A percentile compares a stretch with the other conserved stretches of the same genome.
Conservation (phyloP, 2,888 invertebrate species). For the Zeuzera pyrina region DNA sequence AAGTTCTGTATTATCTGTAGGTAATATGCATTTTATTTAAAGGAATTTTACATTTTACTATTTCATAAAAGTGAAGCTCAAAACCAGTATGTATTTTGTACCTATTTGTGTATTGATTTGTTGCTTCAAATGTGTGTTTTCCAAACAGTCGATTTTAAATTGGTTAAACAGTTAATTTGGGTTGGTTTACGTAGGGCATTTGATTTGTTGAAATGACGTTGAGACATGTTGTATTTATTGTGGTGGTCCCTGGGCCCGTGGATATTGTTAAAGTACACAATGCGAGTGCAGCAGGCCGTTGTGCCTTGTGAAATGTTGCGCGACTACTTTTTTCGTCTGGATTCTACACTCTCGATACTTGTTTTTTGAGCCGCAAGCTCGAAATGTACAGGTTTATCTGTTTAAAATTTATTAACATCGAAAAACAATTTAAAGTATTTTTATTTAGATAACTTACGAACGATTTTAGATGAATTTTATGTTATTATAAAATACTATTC, state of each 20-base stretch:
- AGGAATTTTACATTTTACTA: too few species aligned
- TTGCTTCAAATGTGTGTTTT: too few species aligned
- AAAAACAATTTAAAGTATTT: conserved; percentile 70
- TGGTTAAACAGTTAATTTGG: conserved; percentile 52
- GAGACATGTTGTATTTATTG: conserved; percentile 56
- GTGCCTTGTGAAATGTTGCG: conserved; percentile 72
- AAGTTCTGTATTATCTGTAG: too few species aligned
- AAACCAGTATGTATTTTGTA: too few species aligned
- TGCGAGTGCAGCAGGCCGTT: conserved; percentile 67
- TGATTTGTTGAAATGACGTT: conserved; percentile 62
- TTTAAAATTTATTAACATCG: conserved; percentile 73
- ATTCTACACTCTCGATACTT: conserved; percentile 67
- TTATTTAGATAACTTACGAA: conserved; percentile 57
- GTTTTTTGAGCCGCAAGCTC: conserved; percentile 68
- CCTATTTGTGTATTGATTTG: too few species aligned
- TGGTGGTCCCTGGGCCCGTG: conserved; percentile 44
- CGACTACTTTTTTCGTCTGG: conserved; percentile 74
- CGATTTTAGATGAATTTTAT: conserved; percentile 59
- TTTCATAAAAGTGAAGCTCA: too few species aligned
- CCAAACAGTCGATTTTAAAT: conserved; percentile 55
- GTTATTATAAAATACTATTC: conserved; percentile 47
- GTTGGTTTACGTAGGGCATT: conserved; percentile 55
- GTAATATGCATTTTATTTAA: too few species aligned
- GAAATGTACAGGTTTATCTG: conserved; percentile 73
- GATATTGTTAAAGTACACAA: conserved; percentile 69